Base-by-base conservation (phyloP, 2,888 invertebrate species). In the Vesta saturnalis region DNA sequence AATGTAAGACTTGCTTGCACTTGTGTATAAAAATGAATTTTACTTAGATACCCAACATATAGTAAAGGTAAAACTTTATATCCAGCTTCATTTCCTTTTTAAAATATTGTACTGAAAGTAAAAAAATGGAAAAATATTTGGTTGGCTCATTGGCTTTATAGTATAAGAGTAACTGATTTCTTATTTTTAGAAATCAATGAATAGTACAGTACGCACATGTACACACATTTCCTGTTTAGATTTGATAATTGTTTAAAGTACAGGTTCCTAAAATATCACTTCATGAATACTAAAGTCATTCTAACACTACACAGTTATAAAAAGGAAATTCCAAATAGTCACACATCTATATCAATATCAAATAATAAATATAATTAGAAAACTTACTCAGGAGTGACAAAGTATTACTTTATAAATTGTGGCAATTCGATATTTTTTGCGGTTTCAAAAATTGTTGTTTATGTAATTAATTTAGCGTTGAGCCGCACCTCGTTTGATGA, bases 111-210 rank as follows among this genome's bases (percentile, higher is more conserved):
- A n/a, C n/a, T n/a, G n/a, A n/a, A n/a, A n/a, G n/a, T n/a, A n/a
- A n/a, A n/a, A n/a, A n/a, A n/a, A n/a, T n/a, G n/a, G n/a, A n/a
- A n/a, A n/a, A n/a, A n/a, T n/a, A n/a, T n/a, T n/a, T n/a, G n/a
- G n/a, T n/a, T n/a, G n/a, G n/a, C n/a, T n/a, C n/a, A n/a, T n/a
- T n/a, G n/a, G n/a, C n/a, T n/a, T n/a, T n/a, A n/a, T n/a, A n/a
- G n/a, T n/a, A n/a, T n/a, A n/a, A 39, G 39, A n/a, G 39, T 39
- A n/a, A 39, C 39, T 39, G 39, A 39, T 39, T 39, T 39, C 12
- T 39, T 39, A 39, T 39, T 39, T 39, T 39, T 39, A 39, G 39
- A 39, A 39, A 39, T 39, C 39, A n/a, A 39, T 39, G 39, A 39
- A 39, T 39, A 39, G 39, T 39, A 39, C 39, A 39, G 39, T 39